phyloP scores from a whole-genome alignment of 2,113 vertebrate species.

The Nesoenas mayeri region DNA sequence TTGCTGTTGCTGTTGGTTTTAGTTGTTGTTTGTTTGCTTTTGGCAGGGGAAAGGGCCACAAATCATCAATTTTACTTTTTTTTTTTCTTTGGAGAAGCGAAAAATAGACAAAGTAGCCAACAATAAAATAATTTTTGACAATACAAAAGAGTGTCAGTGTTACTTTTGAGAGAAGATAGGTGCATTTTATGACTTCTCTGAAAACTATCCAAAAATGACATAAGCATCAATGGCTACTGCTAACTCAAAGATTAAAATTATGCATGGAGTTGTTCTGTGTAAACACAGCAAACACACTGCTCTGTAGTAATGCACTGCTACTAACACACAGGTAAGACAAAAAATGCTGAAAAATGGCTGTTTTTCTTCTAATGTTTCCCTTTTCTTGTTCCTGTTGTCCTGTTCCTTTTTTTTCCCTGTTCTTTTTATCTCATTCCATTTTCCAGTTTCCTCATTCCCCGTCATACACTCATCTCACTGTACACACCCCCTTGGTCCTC shows the following conservation, averaged over 20 bases:
- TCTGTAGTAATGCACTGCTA: not conserved
- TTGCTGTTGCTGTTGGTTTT: too few species aligned
- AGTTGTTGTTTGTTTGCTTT: too few species aligned
- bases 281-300: not conserved
- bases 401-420: not conserved
- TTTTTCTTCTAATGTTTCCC: not conserved
- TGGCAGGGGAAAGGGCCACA: too few species aligned
- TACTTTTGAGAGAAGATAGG: not conserved
- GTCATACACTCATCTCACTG: too few species aligned
- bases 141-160: fast-evolving
- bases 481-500: fast-evolving
- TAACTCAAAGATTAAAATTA: not conserved
- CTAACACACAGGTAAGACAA: not conserved
- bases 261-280: not conserved
- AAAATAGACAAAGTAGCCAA: not conserved
- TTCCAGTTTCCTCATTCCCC: not conserved
- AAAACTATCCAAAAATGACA: not conserved
- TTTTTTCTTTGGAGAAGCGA: not conserved
- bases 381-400: not conserved
- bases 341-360: not conserved
- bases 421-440: not conserved
- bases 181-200: not conserved
- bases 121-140: not conserved
- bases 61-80: not conserved
- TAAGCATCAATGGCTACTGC: not conserved